Conservation (phyloP, 2,113 vertebrate genomes). For the Elachura formosa region DNA sequence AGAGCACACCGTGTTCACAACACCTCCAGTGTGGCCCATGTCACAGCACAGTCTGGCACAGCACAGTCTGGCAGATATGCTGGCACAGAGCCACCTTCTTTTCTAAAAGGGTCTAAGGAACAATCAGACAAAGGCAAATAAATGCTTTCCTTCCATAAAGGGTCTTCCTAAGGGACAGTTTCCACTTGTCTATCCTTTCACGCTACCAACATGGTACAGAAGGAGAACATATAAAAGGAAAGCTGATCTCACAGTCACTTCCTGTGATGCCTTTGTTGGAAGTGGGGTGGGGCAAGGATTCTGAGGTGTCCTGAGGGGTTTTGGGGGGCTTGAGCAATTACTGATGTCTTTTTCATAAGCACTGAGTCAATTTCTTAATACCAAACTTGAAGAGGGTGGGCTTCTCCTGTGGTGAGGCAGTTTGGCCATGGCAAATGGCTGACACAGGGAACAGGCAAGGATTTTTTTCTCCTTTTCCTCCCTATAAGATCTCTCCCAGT, state of each 20-base stretch:
- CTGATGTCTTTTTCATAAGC: background rate
- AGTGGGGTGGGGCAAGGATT: background rate
- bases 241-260: background rate
- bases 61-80: background rate
- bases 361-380: background rate
- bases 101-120: background rate
- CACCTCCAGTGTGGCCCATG: background rate
- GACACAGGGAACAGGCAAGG: background rate
- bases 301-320: background rate
- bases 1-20: background rate
- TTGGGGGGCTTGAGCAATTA: background rate
- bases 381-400: background rate
- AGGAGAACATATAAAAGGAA: accelerated
- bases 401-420: background rate
- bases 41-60: background rate
- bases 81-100: background rate
- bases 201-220: background rate
- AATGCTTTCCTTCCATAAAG: background rate
- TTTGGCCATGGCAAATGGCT: background rate
- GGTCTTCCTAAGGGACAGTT: background rate
- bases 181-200: background rate
- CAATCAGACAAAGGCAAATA: background rate
- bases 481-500: background rate
- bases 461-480: background rate
- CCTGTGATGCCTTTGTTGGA: background rate